Conservation (phyloP, 2,113 vertebrate genomes). For the Tupaia tana region DNA sequence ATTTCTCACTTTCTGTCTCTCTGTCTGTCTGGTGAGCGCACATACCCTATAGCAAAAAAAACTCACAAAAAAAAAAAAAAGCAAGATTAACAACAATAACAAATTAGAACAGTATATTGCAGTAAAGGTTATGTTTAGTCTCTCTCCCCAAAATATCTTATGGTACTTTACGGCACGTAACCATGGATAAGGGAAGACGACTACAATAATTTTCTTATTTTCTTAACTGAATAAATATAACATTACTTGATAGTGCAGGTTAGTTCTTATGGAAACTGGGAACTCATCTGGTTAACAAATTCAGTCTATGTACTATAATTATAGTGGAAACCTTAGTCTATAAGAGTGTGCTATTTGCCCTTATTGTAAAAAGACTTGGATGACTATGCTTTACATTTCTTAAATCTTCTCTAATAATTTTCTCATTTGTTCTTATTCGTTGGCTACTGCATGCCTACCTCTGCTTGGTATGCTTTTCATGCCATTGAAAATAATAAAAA, state of each 20-base stretch:
- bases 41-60: no score
- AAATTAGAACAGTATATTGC: no score
- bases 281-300: constrained; percentile 10
- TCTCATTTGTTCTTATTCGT: not conserved
- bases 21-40: no score
- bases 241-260: not conserved
- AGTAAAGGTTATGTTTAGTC: no score
- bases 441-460: not conserved
- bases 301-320: not conserved
- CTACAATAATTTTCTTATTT: constrained; percentile 17
- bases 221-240: constrained; percentile 21
- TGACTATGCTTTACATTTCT: not conserved
- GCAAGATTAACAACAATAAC: no score
- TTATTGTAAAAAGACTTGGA: not conserved
- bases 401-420: constrained; percentile 21
- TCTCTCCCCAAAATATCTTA: no score
- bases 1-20: no score
- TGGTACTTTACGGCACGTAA: no score
- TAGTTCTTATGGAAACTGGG: constrained; percentile 25
- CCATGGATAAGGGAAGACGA: no score
- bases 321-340: not conserved
- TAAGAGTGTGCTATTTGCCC: not conserved
- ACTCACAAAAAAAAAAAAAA: no score
- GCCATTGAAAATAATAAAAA: not conserved
- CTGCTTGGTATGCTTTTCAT: not conserved